Conservation (phyloP, 2,888 invertebrate species). For the Diarsia rubi region DNA sequence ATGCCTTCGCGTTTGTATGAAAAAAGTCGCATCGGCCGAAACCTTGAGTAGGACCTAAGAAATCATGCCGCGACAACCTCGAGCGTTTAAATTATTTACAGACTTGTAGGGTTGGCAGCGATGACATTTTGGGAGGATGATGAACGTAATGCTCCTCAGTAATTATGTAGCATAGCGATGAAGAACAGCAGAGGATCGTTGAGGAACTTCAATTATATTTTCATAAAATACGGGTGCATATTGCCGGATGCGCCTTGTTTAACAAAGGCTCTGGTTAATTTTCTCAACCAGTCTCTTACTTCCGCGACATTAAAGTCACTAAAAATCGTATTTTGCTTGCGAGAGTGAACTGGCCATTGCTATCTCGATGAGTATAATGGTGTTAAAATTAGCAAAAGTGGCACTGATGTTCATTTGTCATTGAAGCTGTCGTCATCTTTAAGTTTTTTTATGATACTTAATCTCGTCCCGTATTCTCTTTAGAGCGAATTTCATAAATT, state of each 20-base stretch:
- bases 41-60: conserved; percentile 17
- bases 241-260: not conserved
- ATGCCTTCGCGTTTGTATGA: not conserved
- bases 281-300: not conserved
- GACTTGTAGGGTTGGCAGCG: conserved; percentile 43
- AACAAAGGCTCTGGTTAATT: not conserved
- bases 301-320: not conserved
- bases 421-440: not conserved
- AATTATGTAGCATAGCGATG: conserved; percentile 18
- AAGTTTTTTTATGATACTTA: not conserved
- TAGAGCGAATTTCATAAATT: not conserved
- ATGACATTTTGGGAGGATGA: conserved; percentile 34
- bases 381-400: not conserved
- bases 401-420: not conserved
- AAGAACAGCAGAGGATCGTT: conserved; percentile 1
- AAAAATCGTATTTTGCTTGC: not conserved
- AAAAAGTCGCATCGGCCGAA: not conserved
- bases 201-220: conserved; percentile 3
- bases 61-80: conserved; percentile 57
- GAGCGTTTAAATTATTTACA: conserved; percentile 52
- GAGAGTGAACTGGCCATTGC: not conserved
- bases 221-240: not conserved
- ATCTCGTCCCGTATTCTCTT: not conserved
- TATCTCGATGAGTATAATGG: not conserved
- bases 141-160: conserved; percentile 35